A percentile compares a stretch with the other conserved stretches of the same genome.
phyloP scores from a whole-genome alignment of 37 sponge, comb jelly and placozoan species.

The Axinella damicornis region DNA sequence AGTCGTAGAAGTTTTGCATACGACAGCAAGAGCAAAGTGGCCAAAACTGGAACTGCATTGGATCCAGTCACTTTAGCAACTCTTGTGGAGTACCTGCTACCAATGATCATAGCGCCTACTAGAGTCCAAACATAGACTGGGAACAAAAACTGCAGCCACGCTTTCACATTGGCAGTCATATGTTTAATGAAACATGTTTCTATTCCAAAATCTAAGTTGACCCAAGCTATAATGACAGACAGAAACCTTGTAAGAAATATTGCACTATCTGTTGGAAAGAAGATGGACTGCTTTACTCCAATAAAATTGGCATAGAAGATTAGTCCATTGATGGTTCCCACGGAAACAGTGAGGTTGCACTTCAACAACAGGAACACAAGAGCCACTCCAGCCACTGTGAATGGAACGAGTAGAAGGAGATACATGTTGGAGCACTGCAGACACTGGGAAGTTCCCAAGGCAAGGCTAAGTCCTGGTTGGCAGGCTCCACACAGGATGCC shows the following conservation, averaged over 20 bases:
- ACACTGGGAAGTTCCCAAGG: constrained; percentile 17
- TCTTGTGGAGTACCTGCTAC: not conserved
- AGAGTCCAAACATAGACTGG: constrained; percentile 14
- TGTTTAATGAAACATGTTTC: not conserved
- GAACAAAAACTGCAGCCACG: constrained; percentile 30
- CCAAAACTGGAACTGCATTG: constrained; percentile 32
- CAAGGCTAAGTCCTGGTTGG: not conserved
- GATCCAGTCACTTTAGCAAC: constrained; percentile 9
- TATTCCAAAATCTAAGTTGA: constrained; percentile 22
- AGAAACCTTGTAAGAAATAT: not conserved
- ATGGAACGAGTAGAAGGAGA: not conserved
- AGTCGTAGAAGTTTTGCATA: constrained; percentile 23
- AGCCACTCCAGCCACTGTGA: constrained; percentile 8
- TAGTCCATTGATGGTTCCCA: constrained; percentile 19
- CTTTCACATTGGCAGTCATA: not conserved
- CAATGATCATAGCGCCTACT: not conserved
- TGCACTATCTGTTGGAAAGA: not conserved
- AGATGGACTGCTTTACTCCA: not conserved
- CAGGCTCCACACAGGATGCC: constrained; percentile 21
- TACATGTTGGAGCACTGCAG: not conserved
- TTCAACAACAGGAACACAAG: constrained; percentile 1
- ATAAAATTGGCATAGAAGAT: constrained; percentile 17
- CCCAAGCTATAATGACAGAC: not conserved
- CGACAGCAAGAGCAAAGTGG: constrained; percentile 19
- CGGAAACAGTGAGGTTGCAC: constrained; percentile 26